These are phyloP conservation scores for Brachypteracias leptosomus DNA, from an alignment of 2,113 vertebrate species.

Conservation along the genomic window DNA sequence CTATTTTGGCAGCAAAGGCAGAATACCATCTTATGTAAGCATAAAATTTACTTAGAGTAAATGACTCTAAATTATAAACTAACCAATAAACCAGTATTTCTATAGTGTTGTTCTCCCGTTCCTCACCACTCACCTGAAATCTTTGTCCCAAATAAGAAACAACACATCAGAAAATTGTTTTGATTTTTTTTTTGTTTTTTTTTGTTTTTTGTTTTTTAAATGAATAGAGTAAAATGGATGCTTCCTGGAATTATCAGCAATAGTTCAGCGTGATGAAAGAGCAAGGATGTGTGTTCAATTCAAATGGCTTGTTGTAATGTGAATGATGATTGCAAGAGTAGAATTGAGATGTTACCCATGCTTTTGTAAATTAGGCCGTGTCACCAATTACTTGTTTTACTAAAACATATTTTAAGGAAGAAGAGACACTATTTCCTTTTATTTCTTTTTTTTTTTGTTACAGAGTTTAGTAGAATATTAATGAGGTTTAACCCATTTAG, in stretches of 20 bases:
- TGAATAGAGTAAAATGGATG: accelerated
- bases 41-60: not conserved
- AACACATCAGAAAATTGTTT: not conserved
- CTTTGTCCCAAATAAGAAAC: not conserved
- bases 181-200: not conserved
- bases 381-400: not conserved
- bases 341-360: not conserved
- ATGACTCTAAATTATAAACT: not conserved
- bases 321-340: not conserved
- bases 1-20: not conserved
- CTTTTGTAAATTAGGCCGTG: not conserved
- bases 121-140: not conserved
- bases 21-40: not conserved
- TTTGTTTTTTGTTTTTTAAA: not conserved
- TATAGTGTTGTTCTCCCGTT: not conserved
- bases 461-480: not conserved
- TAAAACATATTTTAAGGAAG: not conserved
- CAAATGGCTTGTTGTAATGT: not conserved
- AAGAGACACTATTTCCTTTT: not conserved
- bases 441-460: not conserved
- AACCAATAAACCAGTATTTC: not conserved
- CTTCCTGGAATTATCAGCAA: not conserved
- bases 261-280: not conserved
- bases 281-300: not conserved
- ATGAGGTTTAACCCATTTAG: not conserved